Percentiles rank a stretch among this genome's conserved stretches.
Conservation (phyloP, 2,797 vertebrate species). For the Austrolebias charrua region DNA sequence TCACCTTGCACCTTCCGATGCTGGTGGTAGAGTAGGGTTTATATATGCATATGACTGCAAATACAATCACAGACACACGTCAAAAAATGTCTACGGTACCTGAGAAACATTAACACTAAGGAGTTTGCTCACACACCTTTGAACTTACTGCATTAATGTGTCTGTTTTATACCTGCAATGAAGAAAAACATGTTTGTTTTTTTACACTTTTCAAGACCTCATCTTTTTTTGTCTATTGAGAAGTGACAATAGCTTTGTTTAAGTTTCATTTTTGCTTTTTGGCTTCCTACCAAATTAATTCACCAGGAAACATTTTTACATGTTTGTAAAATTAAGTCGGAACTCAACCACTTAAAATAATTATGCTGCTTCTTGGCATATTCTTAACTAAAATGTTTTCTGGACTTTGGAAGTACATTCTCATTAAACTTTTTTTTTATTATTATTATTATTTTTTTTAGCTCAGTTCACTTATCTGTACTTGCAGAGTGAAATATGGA, state of each 20-base stretch:
- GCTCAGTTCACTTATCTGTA: not conserved
- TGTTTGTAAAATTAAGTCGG: not conserved
- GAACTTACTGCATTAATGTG: constrained; percentile 14
- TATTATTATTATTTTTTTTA: too few relatives aligned
- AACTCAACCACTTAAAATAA: not conserved
- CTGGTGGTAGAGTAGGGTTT: constrained; percentile 18
- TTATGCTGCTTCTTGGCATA: not conserved
- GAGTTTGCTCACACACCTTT: constrained; percentile 18
- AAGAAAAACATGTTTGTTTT: constrained; percentile 10
- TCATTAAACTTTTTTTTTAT: not conserved
- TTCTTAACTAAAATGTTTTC: not conserved
- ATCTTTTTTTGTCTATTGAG: not conserved
- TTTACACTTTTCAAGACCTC: not conserved
- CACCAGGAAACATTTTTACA: not conserved
- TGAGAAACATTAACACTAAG: constrained; percentile 22
- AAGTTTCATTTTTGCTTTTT: not conserved
- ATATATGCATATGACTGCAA: constrained; percentile 8
- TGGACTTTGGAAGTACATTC: not conserved
- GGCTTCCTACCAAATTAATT: not conserved
- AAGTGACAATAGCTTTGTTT: not conserved
- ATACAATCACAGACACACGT: not conserved
- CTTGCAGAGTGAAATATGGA: not conserved
- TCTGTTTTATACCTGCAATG: constrained; percentile 7
- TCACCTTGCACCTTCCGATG: constrained; percentile 46
- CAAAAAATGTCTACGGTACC: constrained; percentile 17